A percentile compares a stretch with the other conserved stretches of the same genome.
These are phyloP conservation scores for Zaprionus vittiger DNA, from an alignment of 1,140 invertebrate genomes.

Conservation along the genomic window DNA sequence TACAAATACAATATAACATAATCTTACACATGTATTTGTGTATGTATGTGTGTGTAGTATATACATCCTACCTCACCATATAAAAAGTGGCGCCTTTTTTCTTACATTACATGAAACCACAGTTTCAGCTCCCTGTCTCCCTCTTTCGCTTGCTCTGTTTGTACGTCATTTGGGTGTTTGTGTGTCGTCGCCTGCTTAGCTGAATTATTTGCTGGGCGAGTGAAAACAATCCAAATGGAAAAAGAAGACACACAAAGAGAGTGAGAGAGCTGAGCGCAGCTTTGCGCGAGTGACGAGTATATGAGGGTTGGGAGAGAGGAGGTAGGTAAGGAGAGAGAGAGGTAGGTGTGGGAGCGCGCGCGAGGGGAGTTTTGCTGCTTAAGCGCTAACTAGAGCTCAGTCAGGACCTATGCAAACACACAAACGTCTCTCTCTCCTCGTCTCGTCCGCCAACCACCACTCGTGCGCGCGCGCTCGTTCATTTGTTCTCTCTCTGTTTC, in stretches of 20 bases:
- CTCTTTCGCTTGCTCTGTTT: constrained; percentile 23
- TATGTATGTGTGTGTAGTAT: constrained; percentile 36
- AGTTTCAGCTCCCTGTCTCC: constrained; percentile 8
- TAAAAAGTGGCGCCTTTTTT: constrained; percentile 82
- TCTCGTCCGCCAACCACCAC: constrained; percentile 22
- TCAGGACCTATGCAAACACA: constrained; percentile 79
- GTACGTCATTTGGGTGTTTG: constrained; percentile 28
- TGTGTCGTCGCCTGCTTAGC: constrained; percentile 37
- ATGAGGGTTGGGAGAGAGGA: constrained; percentile 3
- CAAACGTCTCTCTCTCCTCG: constrained; percentile 27
- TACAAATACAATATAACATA: constrained; percentile 26
- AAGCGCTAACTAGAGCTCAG: constrained; percentile 70
- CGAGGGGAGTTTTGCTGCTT: constrained; percentile 33
- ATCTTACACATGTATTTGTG: constrained; percentile 34
- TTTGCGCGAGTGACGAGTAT: constrained; percentile 10
- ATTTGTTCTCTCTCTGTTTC: neutral
- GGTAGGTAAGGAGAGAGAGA: neutral
- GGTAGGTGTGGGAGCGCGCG: neutral
- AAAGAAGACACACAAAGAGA: constrained; percentile 29
- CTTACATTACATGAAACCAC: constrained; percentile 52
- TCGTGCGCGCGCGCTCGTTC: constrained; percentile 34
- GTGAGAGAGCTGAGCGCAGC: constrained; percentile 19
- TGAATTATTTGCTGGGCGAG: constrained; percentile 54
- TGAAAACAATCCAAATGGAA: constrained; percentile 50
- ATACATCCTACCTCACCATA: constrained; percentile 74